Conservation (phyloP, 2,888 invertebrate genomes). For the Pseudeuparius sepicola region DNA sequence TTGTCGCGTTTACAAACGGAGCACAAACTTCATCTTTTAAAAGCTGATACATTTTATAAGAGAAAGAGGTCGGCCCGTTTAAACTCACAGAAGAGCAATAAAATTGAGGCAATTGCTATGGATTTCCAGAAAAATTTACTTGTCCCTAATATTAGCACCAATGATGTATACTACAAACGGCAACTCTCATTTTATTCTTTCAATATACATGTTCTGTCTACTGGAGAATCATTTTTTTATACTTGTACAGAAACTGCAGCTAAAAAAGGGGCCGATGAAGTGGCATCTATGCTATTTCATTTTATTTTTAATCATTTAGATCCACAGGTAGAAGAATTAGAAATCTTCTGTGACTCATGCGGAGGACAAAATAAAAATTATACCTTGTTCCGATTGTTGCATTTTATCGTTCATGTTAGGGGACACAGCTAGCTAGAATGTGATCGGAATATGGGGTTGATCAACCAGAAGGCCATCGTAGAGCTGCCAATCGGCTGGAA, state of each 20-base stretch:
- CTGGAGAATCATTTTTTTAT: slow-evolving; percentile 21
- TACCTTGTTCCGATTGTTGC: slow-evolving; percentile 24
- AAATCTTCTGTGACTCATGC: slow-evolving; percentile 28
- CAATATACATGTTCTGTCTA: slow-evolving; percentile 23
- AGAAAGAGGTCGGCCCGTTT: slow-evolving; percentile 6
- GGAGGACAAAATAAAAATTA: slow-evolving; percentile 29
- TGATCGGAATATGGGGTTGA: slow-evolving; percentile 1
- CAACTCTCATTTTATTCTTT: slow-evolving; percentile 24
- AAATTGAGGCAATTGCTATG: slow-evolving; percentile 12
- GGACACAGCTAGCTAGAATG: slow-evolving; percentile 1
- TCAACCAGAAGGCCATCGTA: not conserved
- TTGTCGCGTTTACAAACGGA: not conserved
- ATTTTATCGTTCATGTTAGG: slow-evolving; percentile 19
- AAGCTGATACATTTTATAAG: slow-evolving; percentile 7
- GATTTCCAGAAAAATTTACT: slow-evolving; percentile 21
- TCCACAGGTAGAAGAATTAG: slow-evolving; percentile 16
- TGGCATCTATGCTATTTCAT: slow-evolving; percentile 21
- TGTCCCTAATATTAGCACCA: slow-evolving; percentile 24
- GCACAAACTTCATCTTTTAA: slow-evolving; percentile 1
- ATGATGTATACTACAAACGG: slow-evolving; percentile 23
- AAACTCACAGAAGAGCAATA: slow-evolving; percentile 2
- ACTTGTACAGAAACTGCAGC: slow-evolving; percentile 23
- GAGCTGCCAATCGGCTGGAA: slow-evolving; percentile 2
- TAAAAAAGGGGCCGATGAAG: slow-evolving; percentile 23
- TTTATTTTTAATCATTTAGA: slow-evolving; percentile 20